Conservation (phyloP, 2,113 vertebrate species). For the Laticauda colubrina region DNA sequence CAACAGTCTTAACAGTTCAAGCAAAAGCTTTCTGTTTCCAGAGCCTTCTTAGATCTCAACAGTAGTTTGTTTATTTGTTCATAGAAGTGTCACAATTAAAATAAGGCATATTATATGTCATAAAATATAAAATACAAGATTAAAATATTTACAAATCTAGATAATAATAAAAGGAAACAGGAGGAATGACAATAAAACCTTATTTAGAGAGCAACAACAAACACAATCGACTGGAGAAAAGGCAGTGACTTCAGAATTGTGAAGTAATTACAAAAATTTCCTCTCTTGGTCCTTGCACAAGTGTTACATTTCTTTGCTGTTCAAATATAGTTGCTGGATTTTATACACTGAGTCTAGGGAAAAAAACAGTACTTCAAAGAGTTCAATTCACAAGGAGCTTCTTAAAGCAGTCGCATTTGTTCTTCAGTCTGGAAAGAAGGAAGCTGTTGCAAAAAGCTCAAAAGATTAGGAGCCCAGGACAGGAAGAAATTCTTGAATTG, state of each 20-base stretch:
- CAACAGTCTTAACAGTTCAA: conserved; percentile 3
- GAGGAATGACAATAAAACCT: neutral
- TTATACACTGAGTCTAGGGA: neutral
- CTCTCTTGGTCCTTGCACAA: neutral
- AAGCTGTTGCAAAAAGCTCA: neutral
- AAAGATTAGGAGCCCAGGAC: neutral
- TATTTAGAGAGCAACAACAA: neutral
- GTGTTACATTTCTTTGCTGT: neutral
- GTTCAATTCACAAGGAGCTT: neutral
- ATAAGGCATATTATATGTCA: neutral
- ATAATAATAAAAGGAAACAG: neutral
- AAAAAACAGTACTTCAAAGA: neutral
- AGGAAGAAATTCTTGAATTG: neutral
- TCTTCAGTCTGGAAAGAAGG: neutral
- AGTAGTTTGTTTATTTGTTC: neutral
- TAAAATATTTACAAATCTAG: neutral
- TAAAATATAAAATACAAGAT: neutral
- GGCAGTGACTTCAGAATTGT: neutral
- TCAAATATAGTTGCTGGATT: neutral
- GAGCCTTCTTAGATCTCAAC: neutral
- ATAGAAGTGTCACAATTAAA: neutral
- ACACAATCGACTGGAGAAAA: neutral
- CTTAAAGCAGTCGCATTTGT: neutral
- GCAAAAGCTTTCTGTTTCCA: neutral
- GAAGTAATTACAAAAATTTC: neutral